A percentile compares a stretch with the other conserved stretches of the same genome.
phyloP scores from a whole-genome alignment of 2,113 vertebrate species.

The Panurus biarmicus region DNA sequence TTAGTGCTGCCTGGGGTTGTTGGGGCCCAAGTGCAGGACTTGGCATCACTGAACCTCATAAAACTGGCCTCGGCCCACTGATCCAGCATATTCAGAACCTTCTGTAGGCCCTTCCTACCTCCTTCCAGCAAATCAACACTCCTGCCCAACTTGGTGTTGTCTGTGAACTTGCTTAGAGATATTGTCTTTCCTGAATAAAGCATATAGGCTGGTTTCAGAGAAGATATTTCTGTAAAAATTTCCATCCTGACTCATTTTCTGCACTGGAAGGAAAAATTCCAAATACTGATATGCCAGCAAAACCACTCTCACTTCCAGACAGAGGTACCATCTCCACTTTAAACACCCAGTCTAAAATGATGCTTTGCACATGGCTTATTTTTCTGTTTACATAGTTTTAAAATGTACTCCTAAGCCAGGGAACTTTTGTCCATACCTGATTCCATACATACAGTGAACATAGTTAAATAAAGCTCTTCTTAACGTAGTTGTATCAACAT shows the following conservation, averaged over 20 bases:
- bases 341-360: not conserved
- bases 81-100: not conserved
- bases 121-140: not conserved
- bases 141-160: not conserved
- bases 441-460: constrained; percentile 87
- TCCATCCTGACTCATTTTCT: not conserved
- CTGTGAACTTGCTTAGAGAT: not conserved
- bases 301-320: not conserved
- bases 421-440: constrained; percentile 68
- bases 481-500: constrained; percentile 77
- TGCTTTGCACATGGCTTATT: not conserved
- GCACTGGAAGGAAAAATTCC: not conserved
- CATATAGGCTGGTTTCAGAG: not conserved
- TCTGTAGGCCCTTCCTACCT: not conserved
- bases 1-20: not conserved
- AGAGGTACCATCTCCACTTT: not conserved
- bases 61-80: rapidly evolving
- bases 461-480: constrained; percentile 85
- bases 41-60: not conserved
- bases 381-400: not conserved
- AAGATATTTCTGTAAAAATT: not conserved
- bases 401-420: not conserved
- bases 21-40: not conserved
- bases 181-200: not conserved
- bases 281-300: not conserved